These are phyloP conservation scores for Neogobius melanostomus DNA, from an alignment of 2,113 vertebrate species.

Conservation along the genomic window DNA sequence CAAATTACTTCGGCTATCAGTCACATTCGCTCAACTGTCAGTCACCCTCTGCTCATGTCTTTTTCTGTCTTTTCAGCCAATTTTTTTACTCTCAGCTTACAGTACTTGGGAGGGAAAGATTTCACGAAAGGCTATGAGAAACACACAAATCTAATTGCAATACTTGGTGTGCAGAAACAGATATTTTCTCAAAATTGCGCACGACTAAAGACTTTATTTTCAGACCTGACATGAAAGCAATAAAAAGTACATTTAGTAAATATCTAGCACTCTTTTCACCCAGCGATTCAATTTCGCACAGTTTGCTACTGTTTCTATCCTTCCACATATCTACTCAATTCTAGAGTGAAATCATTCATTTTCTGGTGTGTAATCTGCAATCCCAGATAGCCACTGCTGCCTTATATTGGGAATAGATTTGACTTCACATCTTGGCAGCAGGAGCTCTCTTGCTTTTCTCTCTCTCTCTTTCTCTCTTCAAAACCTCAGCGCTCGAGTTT, in stretches of 20 bases:
- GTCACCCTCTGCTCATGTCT: conserved; percentile 8
- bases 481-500: conserved; percentile 19
- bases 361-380: conserved; percentile 20
- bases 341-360: conserved; percentile 20
- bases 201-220: too few species aligned
- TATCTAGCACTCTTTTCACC: not conserved
- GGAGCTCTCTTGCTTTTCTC: not conserved
- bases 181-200: too few species aligned
- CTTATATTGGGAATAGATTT: conserved; percentile 34
- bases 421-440: conserved; percentile 24
- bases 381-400: conserved; percentile 12
- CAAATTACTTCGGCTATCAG: conserved; percentile 58
- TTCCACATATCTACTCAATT: conserved; percentile 12
- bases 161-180: too few species aligned
- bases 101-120: not conserved
- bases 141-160: too few species aligned
- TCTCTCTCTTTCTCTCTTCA: conserved; percentile 5
- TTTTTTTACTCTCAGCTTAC: not conserved
- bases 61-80: not conserved
- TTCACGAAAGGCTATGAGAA: too few species aligned
- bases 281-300: not conserved
- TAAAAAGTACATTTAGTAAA: too few species aligned
- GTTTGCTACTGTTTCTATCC: not conserved
- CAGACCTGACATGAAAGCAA: too few species aligned
- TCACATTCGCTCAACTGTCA: conserved; percentile 21